Evolutionary conservation across 2,113 vertebrate species (phyloP).

Genomic region (Rynchops niger): DNA sequence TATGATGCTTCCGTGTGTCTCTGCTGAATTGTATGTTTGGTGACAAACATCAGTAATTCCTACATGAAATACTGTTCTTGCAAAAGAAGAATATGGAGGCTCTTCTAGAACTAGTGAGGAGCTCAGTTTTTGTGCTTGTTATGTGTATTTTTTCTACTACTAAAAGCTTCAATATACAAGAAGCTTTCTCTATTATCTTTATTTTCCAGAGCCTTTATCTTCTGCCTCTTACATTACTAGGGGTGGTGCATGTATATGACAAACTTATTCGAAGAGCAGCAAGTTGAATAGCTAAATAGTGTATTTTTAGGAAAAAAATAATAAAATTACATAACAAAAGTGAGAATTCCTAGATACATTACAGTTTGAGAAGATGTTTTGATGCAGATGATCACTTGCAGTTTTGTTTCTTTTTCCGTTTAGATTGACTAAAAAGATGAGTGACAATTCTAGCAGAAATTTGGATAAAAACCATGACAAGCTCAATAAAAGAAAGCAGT

Average conservation of each 20-base stretch:
- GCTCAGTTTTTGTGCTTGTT: background rate
- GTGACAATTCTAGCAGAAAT: background rate
- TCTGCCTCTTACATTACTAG: background rate
- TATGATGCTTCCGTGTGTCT: background rate
- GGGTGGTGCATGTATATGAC: accelerated
- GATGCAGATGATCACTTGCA: background rate
- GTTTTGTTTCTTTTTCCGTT: background rate
- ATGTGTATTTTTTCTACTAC: background rate
- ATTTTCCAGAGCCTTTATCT: background rate
- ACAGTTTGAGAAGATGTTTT: background rate
- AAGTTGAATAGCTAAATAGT: background rate
- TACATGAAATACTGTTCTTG: accelerated
- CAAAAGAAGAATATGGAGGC: background rate
- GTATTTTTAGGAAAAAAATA: background rate
- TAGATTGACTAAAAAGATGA: constrained; percentile 33
- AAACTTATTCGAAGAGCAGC: background rate
- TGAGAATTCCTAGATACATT: accelerated
- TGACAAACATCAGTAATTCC: background rate
- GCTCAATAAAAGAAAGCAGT: constrained; percentile 6
- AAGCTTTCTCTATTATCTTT: background rate
- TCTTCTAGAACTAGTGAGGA: background rate
- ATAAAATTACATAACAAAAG: background rate
- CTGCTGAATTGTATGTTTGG: background rate
- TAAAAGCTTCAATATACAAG: background rate
- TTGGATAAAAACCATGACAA: constrained; percentile 57